Evolutionary conservation across 2,888 invertebrate species (phyloP).

Genomic region (Conus canariensis): DNA sequence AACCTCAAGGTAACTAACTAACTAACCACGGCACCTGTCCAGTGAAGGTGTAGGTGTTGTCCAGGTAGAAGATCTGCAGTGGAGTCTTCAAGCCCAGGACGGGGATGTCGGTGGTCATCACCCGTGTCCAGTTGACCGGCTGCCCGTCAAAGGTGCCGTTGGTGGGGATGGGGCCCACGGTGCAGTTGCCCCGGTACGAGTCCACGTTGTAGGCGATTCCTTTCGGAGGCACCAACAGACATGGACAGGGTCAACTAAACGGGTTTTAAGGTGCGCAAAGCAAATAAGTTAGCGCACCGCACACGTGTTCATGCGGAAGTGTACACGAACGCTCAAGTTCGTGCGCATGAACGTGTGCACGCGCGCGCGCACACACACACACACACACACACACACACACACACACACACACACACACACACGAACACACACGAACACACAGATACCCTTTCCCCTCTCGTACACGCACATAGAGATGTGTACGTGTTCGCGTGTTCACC

Average conservation of each 20-base stretch:
- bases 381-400: constrained; percentile 10
- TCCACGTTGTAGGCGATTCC: constrained; percentile 71
- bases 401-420: constrained; percentile 1
- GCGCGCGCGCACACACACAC: background rate
- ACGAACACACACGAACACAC: background rate
- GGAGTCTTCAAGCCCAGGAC: constrained; percentile 65
- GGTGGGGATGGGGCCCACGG: constrained; percentile 58
- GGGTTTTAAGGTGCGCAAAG: too few species aligned
- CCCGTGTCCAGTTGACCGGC: constrained; percentile 15
- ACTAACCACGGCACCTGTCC: constrained; percentile 63
- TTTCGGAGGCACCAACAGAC: constrained; percentile 38
- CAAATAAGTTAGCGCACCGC: too few species aligned
- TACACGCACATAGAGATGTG: too few species aligned
- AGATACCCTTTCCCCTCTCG: too few species aligned
- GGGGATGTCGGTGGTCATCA: constrained; percentile 38
- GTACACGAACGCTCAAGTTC: too few species aligned
- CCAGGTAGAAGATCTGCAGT: constrained; percentile 63
- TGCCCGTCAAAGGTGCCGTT: constrained; percentile 52
- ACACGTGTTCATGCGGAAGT: too few species aligned
- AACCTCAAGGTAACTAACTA: too few species aligned
- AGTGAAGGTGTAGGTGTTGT: constrained; percentile 63
- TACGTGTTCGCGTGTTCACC: too few species aligned
- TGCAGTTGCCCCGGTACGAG: constrained; percentile 66
- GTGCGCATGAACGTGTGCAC: background rate
- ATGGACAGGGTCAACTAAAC: too few species aligned